Base-by-base conservation (phyloP, 2,888 invertebrate genomes). In the Entomobrya multifasciata region DNA sequence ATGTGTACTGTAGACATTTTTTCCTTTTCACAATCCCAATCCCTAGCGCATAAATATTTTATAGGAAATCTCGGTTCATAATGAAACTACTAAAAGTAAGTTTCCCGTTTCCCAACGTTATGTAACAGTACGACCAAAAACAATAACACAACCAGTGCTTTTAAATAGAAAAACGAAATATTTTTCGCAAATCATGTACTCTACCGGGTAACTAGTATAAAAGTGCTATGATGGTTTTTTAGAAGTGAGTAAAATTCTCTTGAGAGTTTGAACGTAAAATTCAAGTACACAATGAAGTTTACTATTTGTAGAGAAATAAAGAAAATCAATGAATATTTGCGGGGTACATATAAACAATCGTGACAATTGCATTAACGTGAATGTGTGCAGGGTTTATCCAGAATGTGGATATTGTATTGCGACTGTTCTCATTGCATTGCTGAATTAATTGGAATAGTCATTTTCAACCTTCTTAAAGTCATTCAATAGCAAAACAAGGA, bases 111-210 rank as follows among this genome's bases (percentile, higher is more conserved):
- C 57, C 17, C 17, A 8, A 10, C 17, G 10, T 17, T 57, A 11
- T 57, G 13, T 15, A 8, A 57, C 6, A 57, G n/a, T n/a, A n/a
- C n/a, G n/a, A n/a, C n/a, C n/a, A n/a, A n/a, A n/a, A n/a, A n/a
- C n/a, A n/a, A n/a, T n/a, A n/a, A n/a, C n/a, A n/a, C n/a, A n/a
- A n/a, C n/a, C n/a, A n/a, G n/a, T n/a, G n/a, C n/a, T n/a, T n/a
- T n/a, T n/a, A n/a, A n/a, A n/a, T n/a, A n/a, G n/a, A n/a, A n/a
- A n/a, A n/a, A n/a, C n/a, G n/a, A n/a, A 60, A 4, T 47, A 5
- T 72, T 72, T 72, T 44, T 72, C 72, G 72, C 72, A 72, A 72
- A 72, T 47, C 47, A 47, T 72, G 13, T 72, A 13, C 25, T 60
- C 36, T 36, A 6, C 8, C 8, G 36, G 36, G 36, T 3, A 52